A percentile compares a stretch with the other conserved stretches of the same genome.
These are phyloP conservation scores for Drosophila repleta DNA, from an alignment of 1,140 invertebrate species.

Conservation along the genomic window DNA sequence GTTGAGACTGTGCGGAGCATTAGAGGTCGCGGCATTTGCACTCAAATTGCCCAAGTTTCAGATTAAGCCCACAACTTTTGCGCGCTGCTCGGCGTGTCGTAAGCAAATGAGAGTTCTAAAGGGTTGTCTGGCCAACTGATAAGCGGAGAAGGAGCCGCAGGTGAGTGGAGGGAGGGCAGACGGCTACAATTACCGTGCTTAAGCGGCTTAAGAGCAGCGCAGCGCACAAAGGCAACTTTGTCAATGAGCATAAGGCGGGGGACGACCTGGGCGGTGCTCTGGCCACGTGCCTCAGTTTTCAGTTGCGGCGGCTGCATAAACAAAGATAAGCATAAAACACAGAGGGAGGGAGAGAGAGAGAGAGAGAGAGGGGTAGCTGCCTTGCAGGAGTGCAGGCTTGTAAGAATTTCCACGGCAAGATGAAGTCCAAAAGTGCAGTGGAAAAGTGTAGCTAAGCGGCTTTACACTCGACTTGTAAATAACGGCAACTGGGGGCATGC, in stretches of 20 bases:
- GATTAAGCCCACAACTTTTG: not conserved
- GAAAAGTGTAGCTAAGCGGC: conserved; percentile 39
- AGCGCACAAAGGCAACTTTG: conserved; percentile 33
- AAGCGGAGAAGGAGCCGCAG: not conserved
- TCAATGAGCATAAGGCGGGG: conserved; percentile 27
- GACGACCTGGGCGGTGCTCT: conserved; percentile 2
- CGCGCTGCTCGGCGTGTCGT: conserved; percentile 3
- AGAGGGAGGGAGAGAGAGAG: conserved; percentile 29
- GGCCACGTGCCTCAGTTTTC: conserved; percentile 48
- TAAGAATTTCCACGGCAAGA: not conserved
- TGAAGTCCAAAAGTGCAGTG: conserved; percentile 51
- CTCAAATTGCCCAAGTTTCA: not conserved
- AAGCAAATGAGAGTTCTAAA: conserved; percentile 16
- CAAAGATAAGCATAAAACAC: conserved; percentile 56
- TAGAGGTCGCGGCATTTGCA: conserved; percentile 1
- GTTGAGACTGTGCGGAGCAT: not conserved
- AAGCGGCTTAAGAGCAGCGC: conserved; percentile 58
- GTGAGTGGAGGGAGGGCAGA: not conserved
- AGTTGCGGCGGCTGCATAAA: conserved; percentile 55
- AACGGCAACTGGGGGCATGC: conserved; percentile 5
- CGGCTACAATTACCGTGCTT: conserved; percentile 59
- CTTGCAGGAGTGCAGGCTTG: not conserved
- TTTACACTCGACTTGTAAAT: conserved; percentile 28
- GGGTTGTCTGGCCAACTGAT: conserved; percentile 25
- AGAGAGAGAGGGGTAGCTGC: conserved; percentile 27